These are phyloP conservation scores for Helostoma temminkii DNA, from an alignment of 2,797 vertebrate genomes.

Conservation along the genomic window DNA sequence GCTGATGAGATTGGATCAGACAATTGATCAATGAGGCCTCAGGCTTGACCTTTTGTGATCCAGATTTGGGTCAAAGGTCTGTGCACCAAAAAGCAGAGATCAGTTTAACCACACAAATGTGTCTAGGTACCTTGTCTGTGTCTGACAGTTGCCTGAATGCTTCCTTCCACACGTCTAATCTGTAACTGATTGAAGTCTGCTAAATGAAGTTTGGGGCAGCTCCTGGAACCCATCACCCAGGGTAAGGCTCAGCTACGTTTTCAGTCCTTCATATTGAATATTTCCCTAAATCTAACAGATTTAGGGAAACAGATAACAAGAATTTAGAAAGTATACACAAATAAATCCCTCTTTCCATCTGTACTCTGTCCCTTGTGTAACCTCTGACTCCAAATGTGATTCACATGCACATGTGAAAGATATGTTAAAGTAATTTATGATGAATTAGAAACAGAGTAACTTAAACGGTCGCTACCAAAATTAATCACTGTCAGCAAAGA, in stretches of 20 bases:
- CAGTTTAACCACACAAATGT: slow-evolving; percentile 41
- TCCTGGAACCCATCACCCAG: slow-evolving; percentile 61
- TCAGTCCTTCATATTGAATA: slow-evolving; percentile 14
- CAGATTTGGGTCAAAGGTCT: slow-evolving; percentile 53
- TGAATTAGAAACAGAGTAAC: slow-evolving; percentile 23
- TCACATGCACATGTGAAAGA: slow-evolving; percentile 8
- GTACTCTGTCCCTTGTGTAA: not conserved
- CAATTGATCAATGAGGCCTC: slow-evolving; percentile 44
- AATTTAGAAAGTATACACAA: slow-evolving; percentile 1
- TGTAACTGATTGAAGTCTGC: slow-evolving; percentile 55
- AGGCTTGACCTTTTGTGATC: slow-evolving; percentile 40
- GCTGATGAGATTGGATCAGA: slow-evolving; percentile 60
- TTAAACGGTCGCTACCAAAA: slow-evolving; percentile 28
- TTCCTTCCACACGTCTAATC: slow-evolving; percentile 57
- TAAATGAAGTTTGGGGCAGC: slow-evolving; percentile 27
- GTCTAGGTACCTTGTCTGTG: slow-evolving; percentile 50
- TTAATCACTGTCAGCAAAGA: slow-evolving; percentile 14
- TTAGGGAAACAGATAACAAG: too few relatives aligned
- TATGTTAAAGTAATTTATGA: slow-evolving; percentile 25
- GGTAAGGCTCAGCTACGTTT: slow-evolving; percentile 38
- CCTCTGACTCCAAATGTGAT: not conserved
- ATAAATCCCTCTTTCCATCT: slow-evolving; percentile 28
- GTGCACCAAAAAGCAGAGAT: slow-evolving; percentile 43
- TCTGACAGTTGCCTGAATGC: slow-evolving; percentile 41
- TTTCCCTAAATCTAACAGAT: too few relatives aligned